Evolutionary conservation across 2,113 vertebrate species (phyloP), one percentile per base, ranked within the genome.

Genomic region (Ophthalmolycus amberensis): DNA sequence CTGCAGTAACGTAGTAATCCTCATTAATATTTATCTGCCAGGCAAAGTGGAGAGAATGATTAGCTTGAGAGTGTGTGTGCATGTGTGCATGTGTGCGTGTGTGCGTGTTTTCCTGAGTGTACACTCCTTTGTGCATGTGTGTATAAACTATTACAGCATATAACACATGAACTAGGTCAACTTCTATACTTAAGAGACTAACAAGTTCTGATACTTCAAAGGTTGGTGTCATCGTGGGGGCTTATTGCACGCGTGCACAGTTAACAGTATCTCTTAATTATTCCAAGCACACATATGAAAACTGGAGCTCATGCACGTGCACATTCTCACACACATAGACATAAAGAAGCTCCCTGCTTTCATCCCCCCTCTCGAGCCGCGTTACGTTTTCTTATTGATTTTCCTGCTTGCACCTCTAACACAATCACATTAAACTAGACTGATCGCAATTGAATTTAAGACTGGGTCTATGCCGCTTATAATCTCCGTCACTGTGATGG

Each of bases 11-110:
- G 83, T 76, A 75, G 81, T 92, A 92, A 93, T 93, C 91, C 94
- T 94, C 94, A 95, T 94, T 92, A 94, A 94, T 93, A 93, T 93
- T 89, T 88, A 93, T 94, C 88, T 91, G 85, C 87, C 37, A 88
- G 85, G 85, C 89, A 92, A 91, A 91, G 82, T 85, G 82, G 62
- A 90, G 85, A 77, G 84, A 87, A 83, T 93, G 88, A 94, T 93
- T 91, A 93, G 82, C 81, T 86, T 46, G 22, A 71, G 75, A 46
- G 75, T 27, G 71, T 52, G 77, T 11, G 10, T 52, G 46, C 42
- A 69, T 58, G n/a, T 58, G 62, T 64, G 62, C 3, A 3, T 64
- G n/a, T 58, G 71, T 27, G 74, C n/a, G 32, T 77, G 42, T 22
- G 48, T 34, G 62, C 12, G 3, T 48, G 63, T 63, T 56, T 75